These are phyloP conservation scores for Hydrolagus colliei DNA, from an alignment of 2,797 vertebrate genomes.

Conservation along the genomic window DNA sequence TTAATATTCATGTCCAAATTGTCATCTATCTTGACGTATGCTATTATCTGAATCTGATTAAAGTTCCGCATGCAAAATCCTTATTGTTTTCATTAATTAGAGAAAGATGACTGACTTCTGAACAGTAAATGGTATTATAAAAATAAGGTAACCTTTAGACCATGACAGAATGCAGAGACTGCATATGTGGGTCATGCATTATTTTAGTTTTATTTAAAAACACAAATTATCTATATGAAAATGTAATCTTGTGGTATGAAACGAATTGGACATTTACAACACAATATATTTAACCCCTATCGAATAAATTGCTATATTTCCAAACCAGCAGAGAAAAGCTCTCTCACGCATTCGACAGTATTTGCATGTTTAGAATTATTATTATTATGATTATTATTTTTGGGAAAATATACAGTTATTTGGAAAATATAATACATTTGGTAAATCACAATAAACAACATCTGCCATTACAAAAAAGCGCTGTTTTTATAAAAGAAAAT, in stretches of 20 bases:
- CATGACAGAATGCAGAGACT: not conserved
- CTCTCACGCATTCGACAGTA: too few relatives aligned
- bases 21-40: conserved; percentile 13
- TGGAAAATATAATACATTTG: too few relatives aligned
- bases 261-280: too few relatives aligned
- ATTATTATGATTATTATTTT: too few relatives aligned
- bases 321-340: too few relatives aligned
- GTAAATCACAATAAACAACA: too few relatives aligned
- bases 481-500: too few relatives aligned
- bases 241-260: not conserved
- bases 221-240: not conserved
- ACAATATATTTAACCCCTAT: not conserved
- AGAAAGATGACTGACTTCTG: conserved; percentile 23
- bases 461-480: too few relatives aligned
- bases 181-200: not conserved
- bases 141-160: conserved; percentile 23
- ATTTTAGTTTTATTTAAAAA: conserved; percentile 22
- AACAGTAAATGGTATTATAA: conserved; percentile 1
- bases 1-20: conserved; percentile 27
- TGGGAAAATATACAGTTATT: too few relatives aligned
- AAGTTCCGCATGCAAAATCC: conserved; percentile 18
- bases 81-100: conserved; percentile 30
- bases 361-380: too few relatives aligned
- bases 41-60: conserved; percentile 22
- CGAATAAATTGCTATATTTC: not conserved